These are phyloP conservation scores for Carduelis carduelis DNA, from an alignment of 2,797 vertebrate genomes.

Conservation along the genomic window DNA sequence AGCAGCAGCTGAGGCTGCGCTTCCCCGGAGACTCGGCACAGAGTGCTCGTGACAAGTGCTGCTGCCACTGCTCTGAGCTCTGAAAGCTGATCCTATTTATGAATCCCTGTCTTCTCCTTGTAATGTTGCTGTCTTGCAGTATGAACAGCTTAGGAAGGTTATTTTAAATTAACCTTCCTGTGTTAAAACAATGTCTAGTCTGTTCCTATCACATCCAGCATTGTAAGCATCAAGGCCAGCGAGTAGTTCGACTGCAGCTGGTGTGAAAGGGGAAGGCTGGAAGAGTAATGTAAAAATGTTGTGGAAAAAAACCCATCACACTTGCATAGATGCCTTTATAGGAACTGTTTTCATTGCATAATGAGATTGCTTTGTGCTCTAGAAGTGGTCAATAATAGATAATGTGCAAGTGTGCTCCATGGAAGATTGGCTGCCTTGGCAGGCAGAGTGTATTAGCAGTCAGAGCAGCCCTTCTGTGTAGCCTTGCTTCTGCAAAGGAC, in stretches of 20 bases:
- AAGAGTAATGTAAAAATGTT: not conserved
- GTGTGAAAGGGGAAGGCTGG: not conserved
- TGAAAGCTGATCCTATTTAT: constrained; percentile 52
- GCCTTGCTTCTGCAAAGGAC: not conserved
- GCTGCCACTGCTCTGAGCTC: not conserved
- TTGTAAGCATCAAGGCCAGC: constrained; percentile 1
- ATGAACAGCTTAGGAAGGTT: constrained; percentile 52
- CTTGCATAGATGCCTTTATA: not conserved
- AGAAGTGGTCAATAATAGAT: not conserved
- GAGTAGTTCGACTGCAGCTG: not conserved
- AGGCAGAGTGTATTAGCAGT: not conserved
- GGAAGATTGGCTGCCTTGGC: not conserved
- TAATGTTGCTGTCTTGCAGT: constrained; percentile 33
- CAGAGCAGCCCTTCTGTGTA: not conserved
- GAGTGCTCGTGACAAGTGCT: constrained; percentile 40
- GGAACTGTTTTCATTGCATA: not conserved
- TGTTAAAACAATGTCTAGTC: constrained; percentile 50
- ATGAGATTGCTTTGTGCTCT: not conserved
- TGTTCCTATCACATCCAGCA: constrained; percentile 50
- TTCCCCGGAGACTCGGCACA: constrained; percentile 9
- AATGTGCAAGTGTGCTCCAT: not conserved
- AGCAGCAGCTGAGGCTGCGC: not conserved
- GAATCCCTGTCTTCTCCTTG: constrained; percentile 30
- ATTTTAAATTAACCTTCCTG: constrained; percentile 64
- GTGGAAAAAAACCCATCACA: not conserved